Conservation (phyloP, 2,113 vertebrate genomes). For the Gobiocypris rarus region DNA sequence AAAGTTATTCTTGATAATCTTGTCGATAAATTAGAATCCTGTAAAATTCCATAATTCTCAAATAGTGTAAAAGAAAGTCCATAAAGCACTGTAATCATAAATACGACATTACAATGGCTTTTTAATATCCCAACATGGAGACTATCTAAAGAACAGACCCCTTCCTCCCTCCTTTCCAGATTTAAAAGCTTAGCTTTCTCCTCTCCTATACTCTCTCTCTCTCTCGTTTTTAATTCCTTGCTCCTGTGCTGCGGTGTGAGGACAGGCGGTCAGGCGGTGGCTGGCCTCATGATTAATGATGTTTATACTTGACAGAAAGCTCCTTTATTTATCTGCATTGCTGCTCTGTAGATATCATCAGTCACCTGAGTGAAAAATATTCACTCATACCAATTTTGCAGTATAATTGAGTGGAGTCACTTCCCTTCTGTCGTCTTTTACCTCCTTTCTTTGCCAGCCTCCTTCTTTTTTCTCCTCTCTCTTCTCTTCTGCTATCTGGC, state of each 20-base stretch:
- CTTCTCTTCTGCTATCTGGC: constrained; percentile 86
- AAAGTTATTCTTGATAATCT: too few species aligned
- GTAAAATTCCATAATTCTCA: not conserved
- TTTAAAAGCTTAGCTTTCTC: constrained; percentile 14
- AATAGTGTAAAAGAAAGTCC: not conserved
- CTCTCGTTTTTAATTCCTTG: constrained; percentile 51
- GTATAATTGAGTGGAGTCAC: constrained; percentile 99
- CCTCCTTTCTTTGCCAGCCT: constrained; percentile 65
- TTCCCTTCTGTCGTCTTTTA: constrained; percentile 80
- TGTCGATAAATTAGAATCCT: not conserved
- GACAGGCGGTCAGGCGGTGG: constrained; percentile 82
- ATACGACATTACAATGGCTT: not conserved
- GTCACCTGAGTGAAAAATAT: constrained; percentile 99
- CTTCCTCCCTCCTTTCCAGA: not conserved
- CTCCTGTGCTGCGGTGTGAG: constrained; percentile 73
- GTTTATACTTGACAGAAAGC: constrained; percentile 99
- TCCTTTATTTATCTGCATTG: constrained; percentile 99
- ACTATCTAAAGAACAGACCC: not conserved
- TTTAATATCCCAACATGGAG: constrained; percentile 7
- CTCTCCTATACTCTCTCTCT: constrained; percentile 19
- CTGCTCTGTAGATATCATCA: constrained; percentile 98
- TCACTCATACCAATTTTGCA: constrained; percentile 99
- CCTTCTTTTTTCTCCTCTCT: not conserved
- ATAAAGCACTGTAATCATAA: not conserved
- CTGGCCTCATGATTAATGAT: constrained; percentile 99